Evolutionary conservation across 2,797 vertebrate genomes (phyloP).

Genomic region (Rhinophrynus dorsalis): DNA sequence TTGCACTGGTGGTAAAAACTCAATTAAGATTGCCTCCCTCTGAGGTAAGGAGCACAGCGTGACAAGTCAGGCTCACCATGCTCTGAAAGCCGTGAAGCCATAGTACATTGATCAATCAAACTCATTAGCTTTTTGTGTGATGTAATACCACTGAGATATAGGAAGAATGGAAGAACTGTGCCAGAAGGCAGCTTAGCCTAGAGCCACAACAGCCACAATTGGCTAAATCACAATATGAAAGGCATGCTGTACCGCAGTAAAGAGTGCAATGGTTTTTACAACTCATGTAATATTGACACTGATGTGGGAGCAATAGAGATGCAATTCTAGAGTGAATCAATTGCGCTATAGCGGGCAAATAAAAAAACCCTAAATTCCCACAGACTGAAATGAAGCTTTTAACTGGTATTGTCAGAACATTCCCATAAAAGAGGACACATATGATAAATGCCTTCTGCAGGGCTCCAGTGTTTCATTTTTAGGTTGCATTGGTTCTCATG

Average conservation of each 20-base stretch:
- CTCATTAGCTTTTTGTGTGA: slow-evolving; percentile 14
- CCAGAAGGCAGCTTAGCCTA: slow-evolving; percentile 8
- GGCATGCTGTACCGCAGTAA: not conserved
- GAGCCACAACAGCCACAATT: not conserved
- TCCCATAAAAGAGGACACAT: too few relatives aligned
- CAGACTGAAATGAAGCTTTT: too few relatives aligned
- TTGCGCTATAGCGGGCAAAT: too few relatives aligned
- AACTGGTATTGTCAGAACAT: too few relatives aligned
- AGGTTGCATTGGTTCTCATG: too few relatives aligned
- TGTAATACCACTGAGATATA: slow-evolving; percentile 8
- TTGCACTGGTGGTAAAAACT: not conserved
- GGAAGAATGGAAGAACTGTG: slow-evolving; percentile 13
- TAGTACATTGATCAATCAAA: slow-evolving; percentile 38
- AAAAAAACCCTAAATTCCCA: too few relatives aligned
- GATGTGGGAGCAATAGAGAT: too few relatives aligned
- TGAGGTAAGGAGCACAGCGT: slow-evolving; percentile 20
- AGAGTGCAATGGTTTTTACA: too few relatives aligned
- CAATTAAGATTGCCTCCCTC: slow-evolving; percentile 20
- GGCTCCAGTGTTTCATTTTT: too few relatives aligned
- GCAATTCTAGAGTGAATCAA: too few relatives aligned
- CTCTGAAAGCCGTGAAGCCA: slow-evolving; percentile 23
- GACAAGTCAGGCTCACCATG: slow-evolving; percentile 10
- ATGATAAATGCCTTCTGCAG: too few relatives aligned
- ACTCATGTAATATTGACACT: too few relatives aligned
- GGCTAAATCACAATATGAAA: not conserved